Evolutionary conservation across 1,140 invertebrate species (phyloP), one percentile per base, ranked within the genome.

Genomic region (Pectinophora gossypiella): DNA sequence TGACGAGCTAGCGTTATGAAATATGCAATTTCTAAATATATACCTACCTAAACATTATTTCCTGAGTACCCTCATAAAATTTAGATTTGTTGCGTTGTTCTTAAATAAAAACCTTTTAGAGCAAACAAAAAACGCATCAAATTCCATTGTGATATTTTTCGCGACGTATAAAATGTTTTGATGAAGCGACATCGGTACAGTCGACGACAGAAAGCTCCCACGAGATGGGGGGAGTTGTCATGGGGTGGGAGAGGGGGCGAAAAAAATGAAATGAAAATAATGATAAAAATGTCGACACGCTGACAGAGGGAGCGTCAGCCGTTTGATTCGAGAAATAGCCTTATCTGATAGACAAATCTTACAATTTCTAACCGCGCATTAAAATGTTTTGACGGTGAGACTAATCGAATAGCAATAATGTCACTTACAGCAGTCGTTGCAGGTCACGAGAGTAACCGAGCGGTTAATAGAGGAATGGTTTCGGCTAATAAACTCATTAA

Each of bases 261-360:
- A 55, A 59, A n/a, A 55, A 55, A 61, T 65, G 64, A 75, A 68
- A 75, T 66, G 67, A 74, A 64, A 76, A 76, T 76, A 77, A 80
- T 76, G 72, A 68, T 76, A 74, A 72, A 76, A 71, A 64, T 59
- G 68, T 62, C 60, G 68, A 59, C 65, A 48, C 54, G 40, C 46
- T 48, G 57, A 40, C 36, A 40, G 16, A 21, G 19, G 42, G 48
- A 49, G 19, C 35, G 19, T n/a, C 19, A 40, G 42, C 42, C 42
- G 42, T 44, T 44, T 16, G 16, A 40, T 40, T 40, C 36, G 36
- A 13, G 36, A 40, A 16, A 16, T 15, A 27, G 5, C 12, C 23
- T 27, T 27, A 12, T 27, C 12, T 27, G 23, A 27, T 27, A 27
- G 23, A 5, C 23, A 16, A 13, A 38, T 13, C 35, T n/a, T n/a